phyloP scores from a whole-genome alignment of 2,888 invertebrate genomes.

The Agriopis aurantiaria region DNA sequence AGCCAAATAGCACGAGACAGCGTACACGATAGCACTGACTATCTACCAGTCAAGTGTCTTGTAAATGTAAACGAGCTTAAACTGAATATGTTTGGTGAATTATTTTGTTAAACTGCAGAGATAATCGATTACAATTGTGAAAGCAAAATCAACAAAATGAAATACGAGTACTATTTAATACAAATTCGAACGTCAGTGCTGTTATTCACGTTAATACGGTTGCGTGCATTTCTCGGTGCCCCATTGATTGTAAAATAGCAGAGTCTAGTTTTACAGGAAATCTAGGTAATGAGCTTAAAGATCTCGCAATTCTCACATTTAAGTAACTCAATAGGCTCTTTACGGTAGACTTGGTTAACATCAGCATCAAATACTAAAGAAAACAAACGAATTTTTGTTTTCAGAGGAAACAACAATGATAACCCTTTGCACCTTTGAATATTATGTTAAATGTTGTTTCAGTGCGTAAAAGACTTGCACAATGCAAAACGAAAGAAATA shows the following conservation, averaged over 20 bases:
- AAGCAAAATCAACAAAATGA: conserved; percentile 31
- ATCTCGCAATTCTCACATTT: conserved; percentile 49
- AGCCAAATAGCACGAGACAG: conserved; percentile 47
- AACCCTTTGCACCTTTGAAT: no score
- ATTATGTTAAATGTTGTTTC: no score
- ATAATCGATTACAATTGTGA: conserved; percentile 37
- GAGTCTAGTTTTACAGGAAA: conserved; percentile 41
- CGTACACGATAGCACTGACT: conserved; percentile 51
- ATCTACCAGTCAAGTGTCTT: conserved; percentile 52
- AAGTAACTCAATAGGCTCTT: conserved; percentile 42
- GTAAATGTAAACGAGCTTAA: conserved; percentile 48
- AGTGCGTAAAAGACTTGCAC: not conserved
- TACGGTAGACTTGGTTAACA: conserved; percentile 35
- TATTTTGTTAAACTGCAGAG: conserved; percentile 35
- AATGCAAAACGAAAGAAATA: conserved; percentile 6
- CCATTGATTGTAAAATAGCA: conserved; percentile 41
- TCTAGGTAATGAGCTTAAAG: conserved; percentile 44
- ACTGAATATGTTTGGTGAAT: conserved; percentile 39
- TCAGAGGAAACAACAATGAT: no score
- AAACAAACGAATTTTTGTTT: no score
- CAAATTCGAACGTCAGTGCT: conserved; percentile 32
- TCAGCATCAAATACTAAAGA: conserved; percentile 20
- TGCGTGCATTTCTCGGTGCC: conserved; percentile 35
- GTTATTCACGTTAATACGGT: conserved; percentile 35
- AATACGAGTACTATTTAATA: conserved; percentile 29